These are phyloP conservation scores for Oriolus oriolus DNA, from an alignment of 2,113 vertebrate genomes.

Conservation along the genomic window DNA sequence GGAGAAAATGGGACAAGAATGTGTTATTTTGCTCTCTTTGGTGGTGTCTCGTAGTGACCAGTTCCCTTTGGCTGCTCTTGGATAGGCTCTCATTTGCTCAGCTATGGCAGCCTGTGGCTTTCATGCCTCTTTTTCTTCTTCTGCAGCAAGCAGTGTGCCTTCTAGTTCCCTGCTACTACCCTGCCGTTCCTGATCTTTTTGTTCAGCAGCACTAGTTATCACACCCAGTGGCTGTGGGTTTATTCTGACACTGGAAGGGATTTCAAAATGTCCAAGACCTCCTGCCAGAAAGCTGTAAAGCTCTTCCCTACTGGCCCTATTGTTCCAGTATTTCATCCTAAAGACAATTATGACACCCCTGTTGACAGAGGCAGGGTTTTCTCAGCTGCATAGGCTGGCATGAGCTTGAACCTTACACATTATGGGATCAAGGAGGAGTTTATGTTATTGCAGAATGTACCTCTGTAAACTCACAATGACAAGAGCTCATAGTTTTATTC, in stretches of 20 bases:
- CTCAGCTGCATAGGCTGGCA: background rate
- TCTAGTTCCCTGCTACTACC: background rate
- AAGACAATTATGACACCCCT: background rate
- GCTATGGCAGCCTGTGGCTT: background rate
- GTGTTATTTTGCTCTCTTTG: background rate
- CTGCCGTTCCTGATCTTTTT: background rate
- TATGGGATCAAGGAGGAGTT: background rate
- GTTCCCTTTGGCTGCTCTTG: background rate
- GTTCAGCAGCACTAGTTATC: background rate
- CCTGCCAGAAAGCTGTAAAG: background rate
- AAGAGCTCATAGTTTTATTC: background rate
- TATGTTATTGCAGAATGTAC: background rate
- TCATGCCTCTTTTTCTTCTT: background rate
- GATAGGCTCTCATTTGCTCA: background rate
- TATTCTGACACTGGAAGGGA: background rate
- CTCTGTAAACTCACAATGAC: background rate
- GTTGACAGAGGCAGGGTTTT: background rate
- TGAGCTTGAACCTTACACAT: background rate
- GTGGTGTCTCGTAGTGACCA: background rate
- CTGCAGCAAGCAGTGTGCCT: background rate
- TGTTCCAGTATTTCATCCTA: background rate
- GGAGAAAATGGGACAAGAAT: background rate
- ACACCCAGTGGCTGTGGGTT: background rate
- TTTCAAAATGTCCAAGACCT: background rate
- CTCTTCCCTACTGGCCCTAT: background rate